Evolutionary conservation across 2,797 vertebrate genomes (phyloP).

Genomic region (Muscicapa striata): DNA sequence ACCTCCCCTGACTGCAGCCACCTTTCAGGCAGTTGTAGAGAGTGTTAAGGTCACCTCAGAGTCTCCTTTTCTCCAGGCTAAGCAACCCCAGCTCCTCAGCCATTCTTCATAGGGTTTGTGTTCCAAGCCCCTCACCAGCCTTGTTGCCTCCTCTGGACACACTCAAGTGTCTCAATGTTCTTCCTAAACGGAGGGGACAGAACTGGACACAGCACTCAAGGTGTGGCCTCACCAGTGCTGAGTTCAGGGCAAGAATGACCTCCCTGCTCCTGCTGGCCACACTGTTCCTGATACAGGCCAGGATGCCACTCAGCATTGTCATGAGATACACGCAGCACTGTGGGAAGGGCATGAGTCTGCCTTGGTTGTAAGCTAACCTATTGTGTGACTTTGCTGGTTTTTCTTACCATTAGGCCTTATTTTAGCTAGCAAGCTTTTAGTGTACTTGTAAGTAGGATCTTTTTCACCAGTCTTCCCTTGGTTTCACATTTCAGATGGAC

Average conservation of each 20-base stretch:
- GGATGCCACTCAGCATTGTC: neutral
- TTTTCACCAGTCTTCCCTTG: neutral
- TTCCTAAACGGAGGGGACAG: neutral
- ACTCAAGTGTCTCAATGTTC: fast-evolving
- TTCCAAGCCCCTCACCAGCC: neutral
- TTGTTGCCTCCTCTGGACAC: fast-evolving
- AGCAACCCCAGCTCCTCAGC: neutral
- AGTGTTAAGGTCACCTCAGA: no score
- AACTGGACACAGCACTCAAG: neutral
- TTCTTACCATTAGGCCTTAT: neutral
- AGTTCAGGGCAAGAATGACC: neutral
- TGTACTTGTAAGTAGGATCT: neutral
- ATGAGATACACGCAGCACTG: neutral
- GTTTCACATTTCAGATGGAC: neutral
- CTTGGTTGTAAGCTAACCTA: neutral
- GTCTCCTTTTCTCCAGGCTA: neutral
- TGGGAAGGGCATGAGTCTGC: neutral
- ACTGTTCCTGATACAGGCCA: neutral
- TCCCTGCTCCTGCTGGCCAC: neutral
- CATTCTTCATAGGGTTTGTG: fast-evolving
- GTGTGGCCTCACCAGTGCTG: fast-evolving
- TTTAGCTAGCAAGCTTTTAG: neutral
- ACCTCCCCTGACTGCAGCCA: fast-evolving
- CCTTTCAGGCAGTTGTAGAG: neutral
- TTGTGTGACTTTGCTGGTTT: neutral